These are phyloP conservation scores for Platysternon megacephalum DNA, from an alignment of 2,113 vertebrate genomes.

Conservation along the genomic window DNA sequence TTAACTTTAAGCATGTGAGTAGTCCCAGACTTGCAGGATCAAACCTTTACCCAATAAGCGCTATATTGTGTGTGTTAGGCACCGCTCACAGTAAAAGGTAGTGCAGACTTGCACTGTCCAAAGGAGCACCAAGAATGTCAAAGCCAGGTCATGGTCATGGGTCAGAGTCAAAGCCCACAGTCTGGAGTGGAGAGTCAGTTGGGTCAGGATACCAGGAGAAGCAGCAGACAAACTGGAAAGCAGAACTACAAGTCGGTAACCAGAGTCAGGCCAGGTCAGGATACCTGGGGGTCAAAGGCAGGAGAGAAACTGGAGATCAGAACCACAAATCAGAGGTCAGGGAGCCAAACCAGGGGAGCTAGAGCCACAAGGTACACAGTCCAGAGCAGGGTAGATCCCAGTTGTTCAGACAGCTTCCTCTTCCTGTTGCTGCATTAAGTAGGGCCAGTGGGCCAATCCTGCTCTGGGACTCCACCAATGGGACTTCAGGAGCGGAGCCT, in stretches of 20 bases:
- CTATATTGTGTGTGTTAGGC: fast-evolving
- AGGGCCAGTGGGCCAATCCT: background rate
- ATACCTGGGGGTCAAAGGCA: background rate
- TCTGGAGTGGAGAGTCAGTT: background rate
- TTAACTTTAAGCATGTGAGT: background rate
- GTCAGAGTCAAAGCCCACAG: background rate
- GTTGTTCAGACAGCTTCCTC: background rate
- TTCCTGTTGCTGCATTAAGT: background rate
- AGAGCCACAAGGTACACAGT: background rate
- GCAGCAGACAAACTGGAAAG: background rate
- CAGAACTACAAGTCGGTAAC: background rate
- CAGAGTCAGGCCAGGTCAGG: background rate
- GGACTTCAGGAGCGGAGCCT: background rate
- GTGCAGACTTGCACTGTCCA: background rate
- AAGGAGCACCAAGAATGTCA: background rate
- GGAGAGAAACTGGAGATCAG: background rate
- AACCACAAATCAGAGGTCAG: background rate
- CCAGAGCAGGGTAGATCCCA: background rate
- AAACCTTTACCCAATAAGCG: background rate
- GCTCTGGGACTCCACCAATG: background rate
- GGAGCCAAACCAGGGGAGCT: background rate
- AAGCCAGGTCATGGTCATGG: background rate
- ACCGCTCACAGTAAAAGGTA: background rate
- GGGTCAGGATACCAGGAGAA: background rate
- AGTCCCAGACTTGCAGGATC: background rate